Percentiles rank a stretch among this genome's conserved stretches.
Conservation (phyloP, 2,888 invertebrate genomes). For the Drepana falcataria region DNA sequence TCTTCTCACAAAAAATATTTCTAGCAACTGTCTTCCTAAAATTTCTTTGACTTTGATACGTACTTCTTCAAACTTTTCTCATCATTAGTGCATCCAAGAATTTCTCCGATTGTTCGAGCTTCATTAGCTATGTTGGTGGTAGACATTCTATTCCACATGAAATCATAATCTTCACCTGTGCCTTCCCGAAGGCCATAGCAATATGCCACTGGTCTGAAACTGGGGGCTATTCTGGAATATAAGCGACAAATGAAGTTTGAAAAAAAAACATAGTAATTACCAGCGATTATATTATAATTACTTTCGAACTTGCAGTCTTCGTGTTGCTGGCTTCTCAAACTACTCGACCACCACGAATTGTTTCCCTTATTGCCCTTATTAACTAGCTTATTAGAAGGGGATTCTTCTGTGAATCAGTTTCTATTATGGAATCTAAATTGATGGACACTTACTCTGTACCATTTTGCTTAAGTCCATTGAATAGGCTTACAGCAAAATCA, state of each 20-base stretch:
- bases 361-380: no score
- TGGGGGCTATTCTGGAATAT: conserved; percentile 50
- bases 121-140: conserved; percentile 80
- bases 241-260: neutral
- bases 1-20: neutral
- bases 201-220: conserved; percentile 79
- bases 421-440: no score
- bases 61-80: conserved; percentile 75
- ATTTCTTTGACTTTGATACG: neutral
- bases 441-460: conserved; percentile 43
- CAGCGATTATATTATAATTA: no score
- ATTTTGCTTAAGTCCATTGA: conserved; percentile 41
- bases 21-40: no score
- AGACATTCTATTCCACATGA: conserved; percentile 79
- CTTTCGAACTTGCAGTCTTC: no score
- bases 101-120: conserved; percentile 75
- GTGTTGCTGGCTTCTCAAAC: no score
- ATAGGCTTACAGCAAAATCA: conserved; percentile 36
- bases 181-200: conserved; percentile 81
- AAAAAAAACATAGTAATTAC: no score
- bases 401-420: no score
- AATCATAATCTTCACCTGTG: conserved; percentile 79
- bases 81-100: conserved; percentile 80
- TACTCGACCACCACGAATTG: no score
- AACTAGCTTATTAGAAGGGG: no score